Evolutionary conservation across 2,888 invertebrate genomes (phyloP).

Genomic region (Ptychoptera albimana): DNA sequence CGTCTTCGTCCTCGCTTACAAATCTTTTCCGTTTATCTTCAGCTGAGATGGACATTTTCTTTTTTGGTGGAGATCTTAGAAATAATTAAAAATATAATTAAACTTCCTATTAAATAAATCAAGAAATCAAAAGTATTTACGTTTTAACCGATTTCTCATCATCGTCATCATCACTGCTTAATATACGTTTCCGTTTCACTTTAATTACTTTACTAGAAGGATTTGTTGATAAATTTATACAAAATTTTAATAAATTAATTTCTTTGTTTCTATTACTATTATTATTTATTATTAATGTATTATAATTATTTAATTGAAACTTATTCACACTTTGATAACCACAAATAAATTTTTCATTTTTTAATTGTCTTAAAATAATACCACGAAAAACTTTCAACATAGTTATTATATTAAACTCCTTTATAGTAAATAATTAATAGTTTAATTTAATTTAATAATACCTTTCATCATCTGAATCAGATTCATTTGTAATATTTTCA

Average conservation of each 20-base stretch:
- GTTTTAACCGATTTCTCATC: conserved; percentile 5
- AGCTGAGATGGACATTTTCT: neutral
- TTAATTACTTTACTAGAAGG: conserved; percentile 7
- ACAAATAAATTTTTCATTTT: too few species aligned
- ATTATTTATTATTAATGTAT: too few species aligned
- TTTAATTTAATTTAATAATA: conserved; percentile 2
- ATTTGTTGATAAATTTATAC: too few species aligned
- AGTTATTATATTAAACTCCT: neutral
- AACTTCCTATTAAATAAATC: neutral
- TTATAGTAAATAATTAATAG: neutral
- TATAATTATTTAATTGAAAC: too few species aligned
- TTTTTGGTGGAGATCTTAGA: neutral
- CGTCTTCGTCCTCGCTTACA: neutral
- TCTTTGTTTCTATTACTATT: too few species aligned
- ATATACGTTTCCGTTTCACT: conserved; percentile 15
- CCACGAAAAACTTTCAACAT: neutral
- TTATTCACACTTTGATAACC: too few species aligned
- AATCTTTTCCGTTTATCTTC: neutral
- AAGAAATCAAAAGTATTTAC: neutral
- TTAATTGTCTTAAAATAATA: neutral
- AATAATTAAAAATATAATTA: neutral
- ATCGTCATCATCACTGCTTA: conserved; percentile 25
- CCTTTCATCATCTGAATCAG: conserved; percentile 13
- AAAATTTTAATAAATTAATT: too few species aligned
- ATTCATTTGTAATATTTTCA: conserved; percentile 11